phyloP scores from a whole-genome alignment of 2,888 invertebrate species.

The Chironomus tentans region DNA sequence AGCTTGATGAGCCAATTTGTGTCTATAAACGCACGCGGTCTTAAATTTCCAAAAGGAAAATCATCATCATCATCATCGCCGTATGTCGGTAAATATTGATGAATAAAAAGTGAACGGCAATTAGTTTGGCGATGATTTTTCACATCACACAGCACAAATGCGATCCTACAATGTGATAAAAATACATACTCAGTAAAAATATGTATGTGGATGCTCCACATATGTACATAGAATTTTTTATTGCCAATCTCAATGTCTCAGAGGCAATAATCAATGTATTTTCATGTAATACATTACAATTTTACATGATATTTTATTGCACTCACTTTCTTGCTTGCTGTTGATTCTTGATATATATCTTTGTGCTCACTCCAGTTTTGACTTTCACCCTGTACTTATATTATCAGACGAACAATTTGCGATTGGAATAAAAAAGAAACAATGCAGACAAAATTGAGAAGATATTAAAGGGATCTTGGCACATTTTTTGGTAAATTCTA shows the following conservation, averaged over 20 bases:
- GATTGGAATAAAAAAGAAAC: no score
- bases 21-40: neutral
- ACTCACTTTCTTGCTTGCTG: no score
- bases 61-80: neutral
- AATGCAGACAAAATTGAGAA: no score
- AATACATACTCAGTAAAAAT: neutral
- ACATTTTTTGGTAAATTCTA: no score
- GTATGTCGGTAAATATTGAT: neutral
- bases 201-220: neutral
- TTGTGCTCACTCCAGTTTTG: no score
- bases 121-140: neutral
- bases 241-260: constrained; percentile 12
- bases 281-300: constrained; percentile 20
- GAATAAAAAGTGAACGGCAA: neutral
- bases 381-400: no score
- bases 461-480: no score
- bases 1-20: neutral
- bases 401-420: no score
- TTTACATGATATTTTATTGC: constrained; percentile 14
- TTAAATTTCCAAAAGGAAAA: no score
- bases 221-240: neutral
- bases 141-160: neutral
- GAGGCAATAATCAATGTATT: constrained; percentile 21
- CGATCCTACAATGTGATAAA: neutral
- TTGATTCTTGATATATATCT: no score